A percentile compares a stretch with the other conserved stretches of the same genome.
These are phyloP conservation scores for Mirza zaza DNA, from an alignment of 2,113 vertebrate genomes.

Conservation along the genomic window DNA sequence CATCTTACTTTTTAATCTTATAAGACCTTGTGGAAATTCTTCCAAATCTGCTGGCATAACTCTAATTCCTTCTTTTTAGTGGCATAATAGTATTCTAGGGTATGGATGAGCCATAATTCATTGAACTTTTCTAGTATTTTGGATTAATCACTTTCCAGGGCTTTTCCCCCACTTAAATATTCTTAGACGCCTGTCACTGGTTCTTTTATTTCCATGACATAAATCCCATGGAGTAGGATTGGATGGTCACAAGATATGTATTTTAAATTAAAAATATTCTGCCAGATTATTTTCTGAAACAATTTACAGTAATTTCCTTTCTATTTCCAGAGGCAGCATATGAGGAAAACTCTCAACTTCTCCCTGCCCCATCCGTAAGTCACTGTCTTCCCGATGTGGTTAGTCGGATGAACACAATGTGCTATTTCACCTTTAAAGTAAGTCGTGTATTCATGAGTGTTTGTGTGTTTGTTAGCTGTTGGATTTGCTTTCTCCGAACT, in stretches of 20 bases:
- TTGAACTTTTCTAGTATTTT: background rate
- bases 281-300: background rate
- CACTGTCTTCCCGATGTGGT: background rate
- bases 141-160: background rate
- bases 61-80: background rate
- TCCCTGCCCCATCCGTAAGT: background rate
- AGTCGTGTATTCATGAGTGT: background rate
- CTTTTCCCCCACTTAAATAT: background rate
- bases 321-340: background rate
- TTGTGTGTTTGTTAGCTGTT: background rate
- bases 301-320: background rate
- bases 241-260: background rate
- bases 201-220: background rate
- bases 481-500: background rate
- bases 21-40: background rate
- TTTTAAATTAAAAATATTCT: background rate
- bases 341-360: background rate
- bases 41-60: background rate
- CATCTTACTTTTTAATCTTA: background rate
- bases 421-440: background rate
- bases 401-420: background rate
- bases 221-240: background rate
- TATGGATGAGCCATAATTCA: background rate
- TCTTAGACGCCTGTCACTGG: background rate
- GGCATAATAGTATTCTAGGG: background rate